Percentiles rank a stretch among this genome's conserved stretches.
Conservation (phyloP, 2,888 invertebrate genomes). For the Thalpophila matura region DNA sequence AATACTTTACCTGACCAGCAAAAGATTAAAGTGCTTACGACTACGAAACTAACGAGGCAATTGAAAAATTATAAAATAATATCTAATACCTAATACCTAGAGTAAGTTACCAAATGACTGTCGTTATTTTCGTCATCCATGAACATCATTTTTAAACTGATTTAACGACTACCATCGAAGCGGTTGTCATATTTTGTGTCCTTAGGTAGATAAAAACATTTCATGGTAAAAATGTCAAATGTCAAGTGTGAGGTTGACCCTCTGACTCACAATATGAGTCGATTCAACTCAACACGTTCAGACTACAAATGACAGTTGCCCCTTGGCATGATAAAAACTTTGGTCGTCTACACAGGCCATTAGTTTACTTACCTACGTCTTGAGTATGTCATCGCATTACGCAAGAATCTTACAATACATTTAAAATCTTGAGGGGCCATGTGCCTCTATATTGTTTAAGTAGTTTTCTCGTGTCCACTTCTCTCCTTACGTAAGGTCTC, state of each 20-base stretch:
- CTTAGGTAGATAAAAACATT: neutral
- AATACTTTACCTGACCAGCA: too few species aligned
- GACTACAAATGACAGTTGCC: conserved; percentile 49
- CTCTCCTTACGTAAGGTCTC: too few species aligned
- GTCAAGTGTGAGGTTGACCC: conserved; percentile 6
- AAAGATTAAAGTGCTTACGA: too few species aligned
- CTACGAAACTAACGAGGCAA: too few species aligned
- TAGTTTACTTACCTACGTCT: conserved; percentile 13
- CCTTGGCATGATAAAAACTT: conserved; percentile 43
- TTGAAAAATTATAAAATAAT: too few species aligned
- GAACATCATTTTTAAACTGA: too few species aligned
- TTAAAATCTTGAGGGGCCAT: conserved; percentile 5
- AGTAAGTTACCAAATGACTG: too few species aligned
- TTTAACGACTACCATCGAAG: neutral
- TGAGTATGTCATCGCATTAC: conserved; percentile 19
- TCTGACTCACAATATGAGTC: neutral
- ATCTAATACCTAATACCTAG: too few species aligned
- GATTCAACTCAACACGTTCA: conserved; percentile 16
- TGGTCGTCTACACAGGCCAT: conserved; percentile 12
- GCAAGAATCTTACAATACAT: neutral
- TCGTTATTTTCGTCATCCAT: too few species aligned
- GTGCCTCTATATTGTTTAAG: too few species aligned
- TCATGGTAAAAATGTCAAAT: conserved; percentile 32
- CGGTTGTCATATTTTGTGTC: neutral
- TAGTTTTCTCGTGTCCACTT: too few species aligned